Evolutionary conservation across 2,888 invertebrate genomes (phyloP), one percentile per base, ranked within the genome.

Genomic region (Hermaeophaga mercurialis): DNA sequence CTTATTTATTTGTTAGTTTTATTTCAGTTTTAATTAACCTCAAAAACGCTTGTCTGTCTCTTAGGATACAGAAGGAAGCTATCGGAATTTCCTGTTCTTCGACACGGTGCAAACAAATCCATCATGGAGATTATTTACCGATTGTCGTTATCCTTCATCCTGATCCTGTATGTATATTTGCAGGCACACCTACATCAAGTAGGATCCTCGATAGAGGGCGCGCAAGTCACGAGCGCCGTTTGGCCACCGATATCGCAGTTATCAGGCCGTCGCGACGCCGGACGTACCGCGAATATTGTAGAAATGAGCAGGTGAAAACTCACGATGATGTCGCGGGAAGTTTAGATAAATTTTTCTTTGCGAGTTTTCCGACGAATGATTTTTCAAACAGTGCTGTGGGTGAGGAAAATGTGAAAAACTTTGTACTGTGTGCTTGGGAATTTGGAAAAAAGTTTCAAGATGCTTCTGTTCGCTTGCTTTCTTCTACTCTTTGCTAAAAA

Each of bases 261-360:
- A 64, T 62, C 60, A 57, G 54, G 54, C 54, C 66, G 68, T 66
- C 68, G 66, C 63, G 66, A 52, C 58, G 66, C 57, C 41, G 64
- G 54, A 26, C 66, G 66, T 66, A 63, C 66, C 68, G 65, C 54
- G 62, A 14, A 33, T 39, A 47, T 53, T 28, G 48, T 52, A 52
- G 15, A 47, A 52, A 54, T 47, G 54, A 44, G 31, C 54, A 56
- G 58, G 50, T 19, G 31, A 34, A 46, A 45, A 18, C 8, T 43
- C 5, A 43, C 50, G 50, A 22, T 24, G 38, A 45, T 28, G 19
- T 39, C 22, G 15, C 46, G 54, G 17, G n/a, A 38, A 46, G 31
- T 54, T 54, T 46, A 22, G 11, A 36, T 17, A 36, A 3, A 18
- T 18, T 43, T 43, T 6, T 2, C 41, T 1, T n/a, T 9, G 41